These are phyloP conservation scores for Hormiphora californensis DNA, from an alignment of 37 sponge, comb jelly and placozoan genomes.

Conservation along the genomic window DNA sequence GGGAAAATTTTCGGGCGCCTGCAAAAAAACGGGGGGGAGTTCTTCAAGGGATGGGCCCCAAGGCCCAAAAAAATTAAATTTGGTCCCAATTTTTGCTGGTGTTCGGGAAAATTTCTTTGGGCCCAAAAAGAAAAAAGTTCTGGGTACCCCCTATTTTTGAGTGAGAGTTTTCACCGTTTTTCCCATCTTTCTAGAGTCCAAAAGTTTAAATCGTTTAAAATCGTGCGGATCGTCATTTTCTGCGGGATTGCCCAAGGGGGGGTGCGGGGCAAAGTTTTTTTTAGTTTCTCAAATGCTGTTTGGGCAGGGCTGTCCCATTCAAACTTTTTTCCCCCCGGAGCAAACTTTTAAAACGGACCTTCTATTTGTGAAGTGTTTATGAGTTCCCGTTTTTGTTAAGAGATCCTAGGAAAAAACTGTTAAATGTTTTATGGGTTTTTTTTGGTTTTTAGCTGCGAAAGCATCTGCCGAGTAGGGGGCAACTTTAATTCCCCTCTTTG, in stretches of 20 bases:
- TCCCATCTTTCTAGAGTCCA: neutral
- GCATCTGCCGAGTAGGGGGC: neutral
- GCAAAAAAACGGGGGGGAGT: too few species aligned
- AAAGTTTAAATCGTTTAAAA: neutral
- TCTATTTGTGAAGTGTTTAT: neutral
- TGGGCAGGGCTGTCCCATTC: constrained; percentile 18
- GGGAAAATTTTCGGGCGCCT: too few species aligned
- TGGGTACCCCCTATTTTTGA: neutral
- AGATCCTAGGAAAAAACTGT: constrained; percentile 11
- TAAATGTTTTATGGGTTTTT: neutral
- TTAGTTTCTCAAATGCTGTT: neutral
- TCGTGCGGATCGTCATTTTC: neutral
- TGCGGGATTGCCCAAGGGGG: neutral
- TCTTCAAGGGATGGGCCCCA: too few species aligned
- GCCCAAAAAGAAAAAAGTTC: neutral
- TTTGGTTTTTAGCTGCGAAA: neutral
- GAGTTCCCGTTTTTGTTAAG: constrained; percentile 4
- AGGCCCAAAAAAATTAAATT: neutral
- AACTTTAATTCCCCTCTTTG: neutral
- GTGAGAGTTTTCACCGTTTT: neutral
- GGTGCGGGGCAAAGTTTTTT: neutral
- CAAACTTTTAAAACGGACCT: neutral
- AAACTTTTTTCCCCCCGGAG: neutral
- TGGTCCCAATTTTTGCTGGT: constrained; percentile 19
- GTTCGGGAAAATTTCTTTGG: neutral